These are phyloP conservation scores for Drosophila cognata DNA, from an alignment of 2,888 invertebrate species.

Conservation along the genomic window DNA sequence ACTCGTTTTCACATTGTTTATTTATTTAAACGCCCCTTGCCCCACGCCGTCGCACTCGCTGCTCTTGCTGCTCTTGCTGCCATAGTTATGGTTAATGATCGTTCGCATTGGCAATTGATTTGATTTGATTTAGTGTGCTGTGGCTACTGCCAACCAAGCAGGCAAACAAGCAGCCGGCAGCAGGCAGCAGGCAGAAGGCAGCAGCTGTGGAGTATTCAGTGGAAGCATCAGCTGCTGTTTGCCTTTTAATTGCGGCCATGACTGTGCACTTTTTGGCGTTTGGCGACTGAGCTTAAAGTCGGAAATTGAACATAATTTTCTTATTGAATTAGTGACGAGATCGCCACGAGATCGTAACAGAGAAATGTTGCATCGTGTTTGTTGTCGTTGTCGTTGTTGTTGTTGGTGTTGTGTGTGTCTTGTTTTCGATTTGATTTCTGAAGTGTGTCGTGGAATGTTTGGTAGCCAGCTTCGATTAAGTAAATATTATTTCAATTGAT, in stretches of 20 bases:
- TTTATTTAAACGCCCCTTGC: constrained; percentile 68
- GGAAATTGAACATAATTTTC: constrained; percentile 76
- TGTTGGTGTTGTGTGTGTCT: constrained; percentile 45
- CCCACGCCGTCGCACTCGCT: background rate
- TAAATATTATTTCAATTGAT: constrained; percentile 75
- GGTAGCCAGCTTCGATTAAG: constrained; percentile 66
- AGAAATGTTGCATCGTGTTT: constrained; percentile 47
- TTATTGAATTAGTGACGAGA: constrained; percentile 67
- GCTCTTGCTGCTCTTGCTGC: background rate
- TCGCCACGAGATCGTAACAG: constrained; percentile 40
- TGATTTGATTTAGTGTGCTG: constrained; percentile 66
- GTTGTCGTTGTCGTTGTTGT: background rate
- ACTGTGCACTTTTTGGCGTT: constrained; percentile 44
- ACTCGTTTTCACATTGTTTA: constrained; percentile 74
- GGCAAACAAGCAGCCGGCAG: constrained; percentile 2
- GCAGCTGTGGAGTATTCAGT: constrained; percentile 31
- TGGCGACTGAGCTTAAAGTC: constrained; percentile 40
- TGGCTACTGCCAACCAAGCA: constrained; percentile 55
- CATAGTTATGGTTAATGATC: constrained; percentile 58
- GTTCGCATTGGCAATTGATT: constrained; percentile 79
- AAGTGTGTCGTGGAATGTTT: constrained; percentile 75
- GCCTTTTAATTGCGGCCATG: constrained; percentile 76
- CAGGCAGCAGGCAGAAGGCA: background rate
- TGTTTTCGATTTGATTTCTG: constrained; percentile 75
- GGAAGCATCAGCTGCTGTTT: constrained; percentile 70